Base-by-base conservation (phyloP, 1,140 invertebrate species). In the Caligus rogercresseyi region DNA sequence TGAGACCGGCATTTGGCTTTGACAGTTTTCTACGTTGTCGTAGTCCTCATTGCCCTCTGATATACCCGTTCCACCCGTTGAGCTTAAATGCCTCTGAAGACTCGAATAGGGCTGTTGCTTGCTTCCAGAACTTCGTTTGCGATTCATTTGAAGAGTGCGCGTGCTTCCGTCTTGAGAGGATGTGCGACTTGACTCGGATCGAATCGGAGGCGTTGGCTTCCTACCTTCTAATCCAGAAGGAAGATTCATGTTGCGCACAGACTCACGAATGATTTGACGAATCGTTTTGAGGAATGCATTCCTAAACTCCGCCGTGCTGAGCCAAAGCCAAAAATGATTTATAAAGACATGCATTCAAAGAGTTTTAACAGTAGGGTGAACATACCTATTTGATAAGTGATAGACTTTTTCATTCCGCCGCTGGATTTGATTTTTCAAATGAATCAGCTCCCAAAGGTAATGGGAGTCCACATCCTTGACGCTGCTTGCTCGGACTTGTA, bases 261-360 rank as follows among this genome's bases (percentile, higher is more conserved):
- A 89, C 74, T 96, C 92, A 62, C 91, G 80, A 65, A 96, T 96
- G 52, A 94, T 95, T 75, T 95, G 90, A 58, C 91, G 79, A 67
- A 96, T 95, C 54, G 90, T 94, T 74, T 90, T 91, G 66, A 97
- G 78, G 78, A 96, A 95, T 66, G 89, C 89, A 73, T 93, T 92
- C 67, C 92, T 83, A 73, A 94, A 94, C 71, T 95, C 91, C 59
- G 83, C 83, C 24, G 91, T 93, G 73, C 90, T 93, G 73, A 15
- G 73, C 90, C 93, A 73, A 15, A 77, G 71, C 61, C 13, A 25
- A 43, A 14, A 61, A 64, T 26, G 23, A 64, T 14, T 19, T 4
- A 18, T 53, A 43, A 7, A 61, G 21, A 57, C 57, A 25, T 2
- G 2, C 24, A 18, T 16, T 54, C 15, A 7, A n/a, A 54, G 4